These are phyloP conservation scores for Phocides pigmalion DNA, from an alignment of 1,140 invertebrate species.

Conservation along the genomic window DNA sequence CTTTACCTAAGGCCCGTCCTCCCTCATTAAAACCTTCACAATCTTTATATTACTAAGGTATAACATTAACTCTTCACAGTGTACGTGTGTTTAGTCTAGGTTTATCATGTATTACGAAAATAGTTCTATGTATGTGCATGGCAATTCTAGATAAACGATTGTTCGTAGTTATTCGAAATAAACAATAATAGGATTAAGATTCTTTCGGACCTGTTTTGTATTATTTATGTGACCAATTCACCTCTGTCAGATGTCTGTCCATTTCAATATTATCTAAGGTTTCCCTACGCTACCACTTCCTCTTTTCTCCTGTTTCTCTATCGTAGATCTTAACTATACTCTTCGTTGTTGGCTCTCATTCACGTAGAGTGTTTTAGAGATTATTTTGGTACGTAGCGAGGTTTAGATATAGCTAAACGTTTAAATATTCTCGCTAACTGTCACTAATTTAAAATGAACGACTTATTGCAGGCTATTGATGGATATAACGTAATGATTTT, in stretches of 20 bases:
- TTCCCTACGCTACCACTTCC: slow-evolving; percentile 39
- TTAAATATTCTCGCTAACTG: slow-evolving; percentile 63
- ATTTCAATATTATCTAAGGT: slow-evolving; percentile 17
- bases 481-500: slow-evolving; percentile 30
- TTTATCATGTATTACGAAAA: slow-evolving; percentile 67
- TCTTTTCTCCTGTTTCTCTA: slow-evolving; percentile 59
- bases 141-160: slow-evolving; percentile 79
- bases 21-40: slow-evolving; percentile 56
- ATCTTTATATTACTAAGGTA: slow-evolving; percentile 65
- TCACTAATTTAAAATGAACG: slow-evolving; percentile 75
- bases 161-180: slow-evolving; percentile 74
- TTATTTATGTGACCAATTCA: slow-evolving; percentile 72
- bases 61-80: slow-evolving; percentile 67
- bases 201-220: slow-evolving; percentile 56
- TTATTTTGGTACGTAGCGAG: slow-evolving; percentile 78
- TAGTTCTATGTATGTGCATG: slow-evolving; percentile 78
- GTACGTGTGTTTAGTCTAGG: slow-evolving; percentile 79
- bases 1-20: slow-evolving; percentile 52
- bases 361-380: slow-evolving; percentile 69
- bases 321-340: slow-evolving; percentile 59
- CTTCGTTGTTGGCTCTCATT: slow-evolving; percentile 77
- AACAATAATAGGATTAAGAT: slow-evolving; percentile 78
- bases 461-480: slow-evolving; percentile 19
- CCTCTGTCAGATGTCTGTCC: slow-evolving; percentile 26
- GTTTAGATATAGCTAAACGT: slow-evolving; percentile 61